A percentile compares a stretch with the other conserved stretches of the same genome.
Conservation (phyloP, 2,113 vertebrate genomes). For the Phrynosoma blainvillii region DNA sequence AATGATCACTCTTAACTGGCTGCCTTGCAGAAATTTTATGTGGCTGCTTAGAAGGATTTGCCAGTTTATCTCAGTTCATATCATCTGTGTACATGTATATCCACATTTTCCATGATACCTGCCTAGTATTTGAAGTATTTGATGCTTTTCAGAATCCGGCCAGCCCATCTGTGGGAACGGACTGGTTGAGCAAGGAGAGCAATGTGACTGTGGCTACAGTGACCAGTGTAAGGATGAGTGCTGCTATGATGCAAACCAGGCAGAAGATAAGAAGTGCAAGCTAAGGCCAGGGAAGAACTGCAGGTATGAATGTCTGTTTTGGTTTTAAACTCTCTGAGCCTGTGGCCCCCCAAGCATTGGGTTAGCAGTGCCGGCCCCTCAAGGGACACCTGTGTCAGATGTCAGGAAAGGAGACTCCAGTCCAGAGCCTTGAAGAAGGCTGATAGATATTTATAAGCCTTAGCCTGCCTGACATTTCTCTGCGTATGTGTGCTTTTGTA, state of each 20-base stretch:
- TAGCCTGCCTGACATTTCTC: not conserved
- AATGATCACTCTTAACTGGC: no score
- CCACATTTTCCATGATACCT: no score
- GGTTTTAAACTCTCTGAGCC: not conserved
- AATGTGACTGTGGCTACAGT: constrained; percentile 96
- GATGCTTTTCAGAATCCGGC: constrained; percentile 87
- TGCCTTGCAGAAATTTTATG: not conserved
- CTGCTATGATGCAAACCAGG: constrained; percentile 87
- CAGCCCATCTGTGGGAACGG: constrained; percentile 98
- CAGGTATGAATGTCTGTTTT: constrained; percentile 78
- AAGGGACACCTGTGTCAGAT: not conserved
- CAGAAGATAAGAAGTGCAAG: constrained; percentile 86
- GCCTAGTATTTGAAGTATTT: not conserved
- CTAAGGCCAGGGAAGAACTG: constrained; percentile 82
- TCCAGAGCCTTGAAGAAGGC: no score
- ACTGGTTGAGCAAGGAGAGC: constrained; percentile 89
- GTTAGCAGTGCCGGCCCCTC: no score
- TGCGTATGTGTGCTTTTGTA: not conserved
- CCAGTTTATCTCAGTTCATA: no score
- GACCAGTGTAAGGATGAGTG: constrained; percentile 93
- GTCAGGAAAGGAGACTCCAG: no score
- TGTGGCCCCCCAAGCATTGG: not conserved
- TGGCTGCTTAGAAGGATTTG: not conserved
- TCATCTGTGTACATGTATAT: not conserved
- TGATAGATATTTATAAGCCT: not conserved